Base-by-base conservation (phyloP, 1,140 invertebrate species). In the Chironomus striatipennis region DNA sequence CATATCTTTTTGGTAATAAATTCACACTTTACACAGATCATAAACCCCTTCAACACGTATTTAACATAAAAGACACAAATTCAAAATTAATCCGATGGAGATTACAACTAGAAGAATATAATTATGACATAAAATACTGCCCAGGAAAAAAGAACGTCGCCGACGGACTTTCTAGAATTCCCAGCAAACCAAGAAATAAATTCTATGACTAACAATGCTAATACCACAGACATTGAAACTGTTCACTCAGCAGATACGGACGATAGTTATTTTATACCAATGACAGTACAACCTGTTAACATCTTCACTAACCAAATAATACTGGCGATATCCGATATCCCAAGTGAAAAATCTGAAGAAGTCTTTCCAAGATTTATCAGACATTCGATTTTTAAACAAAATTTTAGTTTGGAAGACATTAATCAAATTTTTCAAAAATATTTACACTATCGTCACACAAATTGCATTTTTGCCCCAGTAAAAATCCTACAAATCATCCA, bases 121-220 rank as follows among this genome's bases (percentile, higher is more conserved):
- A 81, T 17, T 79, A 75, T 57, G 73, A 84, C 75, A 81, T 86
- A 10, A 72, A 77, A 15, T 81, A 86, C 76, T 81, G 82, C 78
- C 34, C 78, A 43, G 83, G 83, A 43, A 80, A 76, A 75, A 9
- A 75, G 9, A 80, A 83, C 42, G 15, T 43, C 12, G 24, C 42
- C 4, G 73, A 34, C 7, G 73, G 73, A 6, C 73, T 34, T 15
- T 7, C n/a, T 9, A 15, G 73, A 9, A 73, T 42, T 1, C 42
- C 34, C 15, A 42, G n/a, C 21, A 2, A 15, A 34, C 4, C 7
- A 21, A 2, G 15, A 17, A 42, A 34, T 42, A 6, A 34, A 73
- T 42, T 42, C 20, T 2, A 42, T 21, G 34, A 73, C n/a, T 7
- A 57, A 74, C 24, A 12, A 20, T n/a, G 57, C n/a, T 5, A 10